Evolutionary conservation across 2,797 vertebrate species (phyloP).

Genomic region (Hydrocynus forskahlii): DNA sequence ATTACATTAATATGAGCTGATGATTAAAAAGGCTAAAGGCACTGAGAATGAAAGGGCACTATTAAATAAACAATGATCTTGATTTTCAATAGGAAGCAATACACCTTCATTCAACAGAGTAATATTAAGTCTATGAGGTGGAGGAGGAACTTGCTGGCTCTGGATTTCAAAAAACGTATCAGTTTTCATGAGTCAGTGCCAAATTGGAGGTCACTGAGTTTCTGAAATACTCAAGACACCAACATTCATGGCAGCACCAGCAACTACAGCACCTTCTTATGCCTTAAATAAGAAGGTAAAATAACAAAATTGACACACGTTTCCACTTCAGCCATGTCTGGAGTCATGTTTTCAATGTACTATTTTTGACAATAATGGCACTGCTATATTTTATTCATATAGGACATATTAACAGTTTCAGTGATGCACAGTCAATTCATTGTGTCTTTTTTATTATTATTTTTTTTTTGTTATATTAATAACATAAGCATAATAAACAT

Average conservation of each 20-base stretch:
- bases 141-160: neutral
- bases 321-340: too few relatives aligned
- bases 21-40: neutral
- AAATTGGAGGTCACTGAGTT: neutral
- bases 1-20: neutral
- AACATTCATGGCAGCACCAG: neutral
- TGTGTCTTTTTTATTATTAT: too few relatives aligned
- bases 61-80: neutral
- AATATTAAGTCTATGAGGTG: neutral
- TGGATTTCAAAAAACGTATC: neutral
- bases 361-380: too few relatives aligned
- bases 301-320: too few relatives aligned
- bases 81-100: neutral
- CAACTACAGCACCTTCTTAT: neutral
- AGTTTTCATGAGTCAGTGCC: neutral
- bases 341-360: too few relatives aligned
- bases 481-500: too few relatives aligned
- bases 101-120: neutral
- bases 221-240: neutral
- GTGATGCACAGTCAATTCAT: too few relatives aligned
- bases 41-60: too few relatives aligned
- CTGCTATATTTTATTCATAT: too few relatives aligned
- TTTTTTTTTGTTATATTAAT: too few relatives aligned
- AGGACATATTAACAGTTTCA: too few relatives aligned
- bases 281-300: neutral